Evolutionary conservation across 2,888 invertebrate genomes (phyloP).

Genomic region (Macropis europaea): DNA sequence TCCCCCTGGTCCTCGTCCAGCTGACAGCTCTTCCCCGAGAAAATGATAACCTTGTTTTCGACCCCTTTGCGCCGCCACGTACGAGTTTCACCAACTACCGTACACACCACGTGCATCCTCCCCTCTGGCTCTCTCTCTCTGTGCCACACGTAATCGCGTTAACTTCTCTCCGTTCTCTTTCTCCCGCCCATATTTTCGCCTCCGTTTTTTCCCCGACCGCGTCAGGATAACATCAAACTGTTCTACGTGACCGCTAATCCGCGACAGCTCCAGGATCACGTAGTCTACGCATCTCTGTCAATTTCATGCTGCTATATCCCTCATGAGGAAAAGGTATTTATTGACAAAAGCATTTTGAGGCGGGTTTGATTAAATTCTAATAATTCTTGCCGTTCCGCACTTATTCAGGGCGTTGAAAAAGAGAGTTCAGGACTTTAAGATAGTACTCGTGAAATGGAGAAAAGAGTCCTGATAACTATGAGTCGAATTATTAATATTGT

Average conservation of each 20-base stretch:
- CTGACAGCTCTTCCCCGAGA: conserved; percentile 62
- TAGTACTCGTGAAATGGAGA: too few species aligned
- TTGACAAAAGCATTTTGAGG: neutral
- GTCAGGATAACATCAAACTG: conserved; percentile 55
- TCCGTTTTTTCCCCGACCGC: conserved; percentile 9
- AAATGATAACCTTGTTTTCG: conserved; percentile 70
- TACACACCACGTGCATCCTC: conserved; percentile 1
- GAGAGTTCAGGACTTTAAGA: too few species aligned
- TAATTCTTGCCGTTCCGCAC: neutral
- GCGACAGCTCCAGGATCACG: conserved; percentile 48
- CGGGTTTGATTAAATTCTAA: conserved; percentile 1
- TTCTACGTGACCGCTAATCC: conserved; percentile 57
- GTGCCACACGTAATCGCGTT: conserved; percentile 61
- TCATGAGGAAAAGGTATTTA: too few species aligned
- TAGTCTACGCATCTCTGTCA: conserved; percentile 29
- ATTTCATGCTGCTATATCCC: conserved; percentile 21
- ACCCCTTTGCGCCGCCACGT: conserved; percentile 63
- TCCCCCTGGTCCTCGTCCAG: conserved; percentile 56
- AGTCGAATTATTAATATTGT: too few species aligned
- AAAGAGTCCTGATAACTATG: too few species aligned
- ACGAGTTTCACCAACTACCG: conserved; percentile 55
- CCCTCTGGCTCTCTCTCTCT: neutral
- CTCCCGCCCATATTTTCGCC: conserved; percentile 5
- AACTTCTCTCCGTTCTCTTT: conserved; percentile 13
- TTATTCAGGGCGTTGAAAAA: too few species aligned